phyloP scores from a whole-genome alignment of 2,113 vertebrate genomes.

The Pristiophorus japonicus region DNA sequence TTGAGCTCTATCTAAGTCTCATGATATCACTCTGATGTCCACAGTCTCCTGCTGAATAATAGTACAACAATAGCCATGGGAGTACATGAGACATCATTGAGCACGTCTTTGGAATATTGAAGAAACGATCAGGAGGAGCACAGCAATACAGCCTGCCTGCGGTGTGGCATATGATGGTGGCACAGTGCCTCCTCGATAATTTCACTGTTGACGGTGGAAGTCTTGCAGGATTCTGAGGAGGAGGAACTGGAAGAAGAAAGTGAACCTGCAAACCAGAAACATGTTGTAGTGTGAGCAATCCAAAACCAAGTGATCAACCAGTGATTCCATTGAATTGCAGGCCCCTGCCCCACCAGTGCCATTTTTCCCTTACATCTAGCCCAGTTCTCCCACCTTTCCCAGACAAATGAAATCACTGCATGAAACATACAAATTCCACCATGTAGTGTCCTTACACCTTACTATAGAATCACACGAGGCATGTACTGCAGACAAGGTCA shows the following conservation, averaged over 20 bases:
- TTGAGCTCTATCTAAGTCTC: background rate
- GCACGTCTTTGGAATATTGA: background rate
- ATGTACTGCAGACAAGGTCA: too few species aligned
- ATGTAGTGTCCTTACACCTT: too few species aligned
- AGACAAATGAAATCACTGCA: background rate
- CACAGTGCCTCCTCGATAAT: too few species aligned
- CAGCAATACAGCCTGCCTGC: background rate
- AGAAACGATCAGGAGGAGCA: background rate
- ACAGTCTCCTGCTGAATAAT: background rate
- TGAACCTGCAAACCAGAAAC: background rate
- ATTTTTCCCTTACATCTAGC: background rate
- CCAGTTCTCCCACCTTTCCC: background rate
- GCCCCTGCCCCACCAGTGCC: background rate
- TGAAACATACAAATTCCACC: background rate
- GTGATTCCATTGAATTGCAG: background rate
- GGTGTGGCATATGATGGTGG: too few species aligned
- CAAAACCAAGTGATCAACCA: background rate
- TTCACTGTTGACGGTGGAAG: background rate
- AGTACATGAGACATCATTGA: background rate
- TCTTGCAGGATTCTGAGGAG: background rate
- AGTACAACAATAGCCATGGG: background rate
- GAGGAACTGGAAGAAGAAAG: background rate
- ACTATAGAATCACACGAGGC: too few species aligned
- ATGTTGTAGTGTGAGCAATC: background rate
- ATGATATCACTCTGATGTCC: background rate